Evolutionary conservation across 2,113 vertebrate genomes (phyloP), one percentile per base, ranked within the genome.

Genomic region (Chloroceryle aenea): DNA sequence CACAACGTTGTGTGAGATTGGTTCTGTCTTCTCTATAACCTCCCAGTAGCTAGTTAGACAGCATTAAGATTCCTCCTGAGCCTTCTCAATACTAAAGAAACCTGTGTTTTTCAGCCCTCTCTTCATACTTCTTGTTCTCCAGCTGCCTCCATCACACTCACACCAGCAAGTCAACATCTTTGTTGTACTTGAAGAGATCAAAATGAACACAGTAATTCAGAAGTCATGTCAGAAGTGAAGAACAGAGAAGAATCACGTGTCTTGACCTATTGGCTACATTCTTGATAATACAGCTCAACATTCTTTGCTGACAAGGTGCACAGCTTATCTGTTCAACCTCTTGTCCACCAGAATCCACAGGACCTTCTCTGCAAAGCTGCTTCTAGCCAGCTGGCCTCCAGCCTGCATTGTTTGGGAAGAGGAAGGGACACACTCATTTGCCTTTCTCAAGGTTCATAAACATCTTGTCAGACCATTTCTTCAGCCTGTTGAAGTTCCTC

Each of bases 41-140:
- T 56, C 32, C 5, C 25, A 63, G 29, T 22, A n/a, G 21, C 21
- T 47, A 52, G 32, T 63, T 42, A 92, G 53, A 56, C 14, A 73
- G 21, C 9, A 89, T 2, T 36, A 62, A 47, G 7, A 27, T 59
- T 83, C 12, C 19, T 48, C 14, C 38, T 34, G 7, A 74, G 6
- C 9, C 11, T 82, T 67, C 42, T 34, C 19, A 58, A 43, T 14
- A 6, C 6, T 58, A 34, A 74, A 43, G 19, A 63, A 67, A 58
- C 3, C 14, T 32, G 3, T 0, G 8, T 40, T 82, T 83, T 69
- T 59, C 30, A 43, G 15, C 47, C 9, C 6, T 83, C 43, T 78
- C 16, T 34, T 72, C 16, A 29, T n/a, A 42, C 10, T 25, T 3
- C 0, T 0, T 58, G 26, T 58, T 6, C 6, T 59, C 43, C 45